Evolutionary conservation across 2,888 invertebrate genomes (phyloP).

Genomic region (Machimus rusticus): DNA sequence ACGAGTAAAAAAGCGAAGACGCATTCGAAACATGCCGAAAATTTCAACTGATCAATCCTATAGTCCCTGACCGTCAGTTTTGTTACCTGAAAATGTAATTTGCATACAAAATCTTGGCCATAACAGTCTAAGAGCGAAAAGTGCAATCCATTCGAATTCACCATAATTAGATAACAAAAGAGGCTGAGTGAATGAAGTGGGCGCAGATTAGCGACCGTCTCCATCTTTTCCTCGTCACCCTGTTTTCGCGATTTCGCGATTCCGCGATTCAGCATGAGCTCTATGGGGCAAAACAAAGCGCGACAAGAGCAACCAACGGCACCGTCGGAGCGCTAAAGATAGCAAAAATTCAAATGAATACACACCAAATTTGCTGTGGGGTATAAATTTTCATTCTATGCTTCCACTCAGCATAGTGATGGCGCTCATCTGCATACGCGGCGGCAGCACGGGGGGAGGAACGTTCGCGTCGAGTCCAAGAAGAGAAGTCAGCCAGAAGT

Average conservation of each 20-base stretch:
- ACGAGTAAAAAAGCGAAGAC: neutral
- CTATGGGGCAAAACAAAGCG: neutral
- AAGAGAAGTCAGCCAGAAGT: neutral
- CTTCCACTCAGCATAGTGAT: constrained; percentile 44
- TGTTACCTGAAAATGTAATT: neutral
- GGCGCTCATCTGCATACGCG: constrained; percentile 33
- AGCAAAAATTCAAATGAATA: constrained; percentile 26
- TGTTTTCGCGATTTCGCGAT: neutral
- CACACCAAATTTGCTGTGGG: constrained; percentile 45
- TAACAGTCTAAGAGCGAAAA: neutral
- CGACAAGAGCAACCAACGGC: neutral
- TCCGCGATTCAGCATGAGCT: neutral
- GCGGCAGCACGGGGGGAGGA: neutral
- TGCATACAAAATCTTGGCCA: neutral
- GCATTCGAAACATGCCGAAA: neutral
- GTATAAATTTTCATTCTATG: constrained; percentile 47
- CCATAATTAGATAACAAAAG: neutral
- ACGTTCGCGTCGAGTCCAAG: neutral
- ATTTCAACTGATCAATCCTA: neutral
- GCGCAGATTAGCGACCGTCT: neutral
- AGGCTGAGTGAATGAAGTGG: neutral
- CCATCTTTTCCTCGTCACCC: neutral
- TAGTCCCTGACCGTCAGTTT: neutral
- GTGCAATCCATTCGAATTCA: neutral
- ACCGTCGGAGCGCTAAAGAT: neutral